Base-by-base conservation (phyloP, 2,797 vertebrate species). In the Pseudomugil gertrudae region DNA sequence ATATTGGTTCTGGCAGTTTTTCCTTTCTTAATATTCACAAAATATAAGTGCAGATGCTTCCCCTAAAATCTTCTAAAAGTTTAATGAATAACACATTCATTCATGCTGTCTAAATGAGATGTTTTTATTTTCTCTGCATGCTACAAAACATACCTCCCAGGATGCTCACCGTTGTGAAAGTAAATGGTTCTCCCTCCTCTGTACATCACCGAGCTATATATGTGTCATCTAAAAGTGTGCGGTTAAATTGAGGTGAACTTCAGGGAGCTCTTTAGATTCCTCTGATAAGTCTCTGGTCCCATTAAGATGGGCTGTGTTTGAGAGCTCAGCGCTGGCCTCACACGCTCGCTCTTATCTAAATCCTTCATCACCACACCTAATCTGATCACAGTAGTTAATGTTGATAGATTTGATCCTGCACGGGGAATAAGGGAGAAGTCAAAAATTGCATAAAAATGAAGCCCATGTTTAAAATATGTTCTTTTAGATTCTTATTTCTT, bases 221-320 rank as follows among this genome's bases (percentile, higher is more conserved):
- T 63, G 58, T 84, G 81, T 83, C 84, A 65, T 59, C 68, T 32
- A 23, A 83, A 84, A 82, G 67, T 59, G 53, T 55, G 62, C 21
- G 59, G 70, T 81, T 87, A 77, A 86, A 89, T 64, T 35, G 71
- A 80, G 83, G 74, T 90, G 85, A 91, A 91, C 84, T 87, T 90
- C 85, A 88, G 78, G 85, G 86, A 90, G 89, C 89, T 89, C 89
- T 87, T 88, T 73, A 89, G 89, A 92, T 90, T 83, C 72, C 76
- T 63, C 82, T 85, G 92, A 92, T 92, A 92, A 93, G 90, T 69
- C 53, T 36, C 24, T 0, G 10, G 63, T 58, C 80, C 85, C 84
- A 88, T 90, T 89, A 89, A 61, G 69, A 76, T 26, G 17, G 56
- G 70, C 69, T 19, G 63, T 26, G 80, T 78, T 78, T 64, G 80